These are phyloP conservation scores for Ridgeia piscesae DNA, from an alignment of 1,140 invertebrate species.

Conservation along the genomic window DNA sequence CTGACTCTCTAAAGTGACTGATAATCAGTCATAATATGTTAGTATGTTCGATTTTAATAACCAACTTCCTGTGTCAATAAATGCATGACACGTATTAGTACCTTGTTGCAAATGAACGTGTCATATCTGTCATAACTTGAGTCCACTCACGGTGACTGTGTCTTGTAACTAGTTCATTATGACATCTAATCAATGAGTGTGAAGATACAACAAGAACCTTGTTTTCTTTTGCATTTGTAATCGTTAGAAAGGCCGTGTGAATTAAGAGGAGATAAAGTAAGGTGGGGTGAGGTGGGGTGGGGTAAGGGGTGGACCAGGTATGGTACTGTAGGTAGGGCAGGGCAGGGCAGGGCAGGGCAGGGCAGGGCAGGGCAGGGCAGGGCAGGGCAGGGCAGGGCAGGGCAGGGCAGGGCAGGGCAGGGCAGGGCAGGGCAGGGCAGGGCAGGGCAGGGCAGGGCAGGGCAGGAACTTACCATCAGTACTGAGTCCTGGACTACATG, in stretches of 20 bases:
- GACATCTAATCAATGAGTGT: background rate
- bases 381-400: slow-evolving; percentile 19
- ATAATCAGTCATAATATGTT: background rate
- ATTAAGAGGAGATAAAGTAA: too few relatives aligned
- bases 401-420: slow-evolving; percentile 15
- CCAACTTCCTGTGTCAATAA: too few relatives aligned
- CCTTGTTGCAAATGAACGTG: background rate
- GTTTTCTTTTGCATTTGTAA: background rate
- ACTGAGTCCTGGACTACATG: slow-evolving; percentile 90
- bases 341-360: background rate
- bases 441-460: slow-evolving; percentile 13
- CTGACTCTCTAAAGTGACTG: background rate
- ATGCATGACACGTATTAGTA: too few relatives aligned
- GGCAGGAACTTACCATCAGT: slow-evolving; percentile 77
- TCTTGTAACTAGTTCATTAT: background rate
- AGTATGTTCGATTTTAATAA: background rate
- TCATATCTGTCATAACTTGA: background rate
- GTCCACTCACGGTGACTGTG: background rate
- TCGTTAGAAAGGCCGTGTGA: background rate
- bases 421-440: slow-evolving; percentile 15
- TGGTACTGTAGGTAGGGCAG: background rate
- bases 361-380: slow-evolving; percentile 15
- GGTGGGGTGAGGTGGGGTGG: too few relatives aligned
- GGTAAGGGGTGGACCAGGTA: too few relatives aligned
- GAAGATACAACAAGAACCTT: background rate